A percentile compares a stretch with the other conserved stretches of the same genome.
Evolutionary conservation across 2,888 invertebrate genomes (phyloP).

Genomic region (Drosophila acutilabella): DNA sequence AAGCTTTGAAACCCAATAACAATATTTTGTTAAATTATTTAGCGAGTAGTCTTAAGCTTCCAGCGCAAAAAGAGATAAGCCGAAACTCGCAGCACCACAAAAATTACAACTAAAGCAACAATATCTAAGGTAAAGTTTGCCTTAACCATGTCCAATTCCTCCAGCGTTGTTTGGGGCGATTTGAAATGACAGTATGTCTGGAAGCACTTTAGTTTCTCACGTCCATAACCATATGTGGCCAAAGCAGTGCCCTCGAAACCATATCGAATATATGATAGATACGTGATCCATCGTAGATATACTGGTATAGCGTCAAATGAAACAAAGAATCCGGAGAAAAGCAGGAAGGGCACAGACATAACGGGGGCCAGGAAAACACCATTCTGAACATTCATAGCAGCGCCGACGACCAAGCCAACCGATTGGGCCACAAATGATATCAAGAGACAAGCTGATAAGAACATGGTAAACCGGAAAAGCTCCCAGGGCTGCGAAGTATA

Average conservation of each 20-base stretch:
- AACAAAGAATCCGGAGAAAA: slow-evolving; percentile 98
- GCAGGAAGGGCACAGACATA: slow-evolving; percentile 97
- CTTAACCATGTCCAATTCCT: slow-evolving; percentile 94
- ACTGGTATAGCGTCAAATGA: slow-evolving; percentile 98
- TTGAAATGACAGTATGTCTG: slow-evolving; percentile 95
- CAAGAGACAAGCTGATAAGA: slow-evolving; percentile 93
- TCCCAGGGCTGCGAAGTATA: slow-evolving; percentile 97
- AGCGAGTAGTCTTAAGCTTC: slow-evolving; percentile 93
- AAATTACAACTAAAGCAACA: slow-evolving; percentile 91
- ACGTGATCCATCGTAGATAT: slow-evolving; percentile 97
- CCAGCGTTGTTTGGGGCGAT: slow-evolving; percentile 91
- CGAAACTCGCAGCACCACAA: slow-evolving; percentile 91
- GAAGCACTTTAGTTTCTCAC: slow-evolving; percentile 93
- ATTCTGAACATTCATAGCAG: slow-evolving; percentile 97
- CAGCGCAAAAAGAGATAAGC: slow-evolving; percentile 94
- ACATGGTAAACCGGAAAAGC: slow-evolving; percentile 93
- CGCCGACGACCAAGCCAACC: slow-evolving; percentile 97
- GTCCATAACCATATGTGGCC: slow-evolving; percentile 94
- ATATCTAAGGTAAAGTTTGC: slow-evolving; percentile 92
- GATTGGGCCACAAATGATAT: slow-evolving; percentile 98
- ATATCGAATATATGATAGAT: slow-evolving; percentile 97
- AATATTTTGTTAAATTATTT: slow-evolving; percentile 78
- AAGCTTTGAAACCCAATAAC: slow-evolving; percentile 68
- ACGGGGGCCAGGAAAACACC: slow-evolving; percentile 98
- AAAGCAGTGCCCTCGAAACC: slow-evolving; percentile 98